A percentile compares a stretch with the other conserved stretches of the same genome.
Evolutionary conservation across 2,888 invertebrate genomes (phyloP).

Genomic region (Metalampra italica): DNA sequence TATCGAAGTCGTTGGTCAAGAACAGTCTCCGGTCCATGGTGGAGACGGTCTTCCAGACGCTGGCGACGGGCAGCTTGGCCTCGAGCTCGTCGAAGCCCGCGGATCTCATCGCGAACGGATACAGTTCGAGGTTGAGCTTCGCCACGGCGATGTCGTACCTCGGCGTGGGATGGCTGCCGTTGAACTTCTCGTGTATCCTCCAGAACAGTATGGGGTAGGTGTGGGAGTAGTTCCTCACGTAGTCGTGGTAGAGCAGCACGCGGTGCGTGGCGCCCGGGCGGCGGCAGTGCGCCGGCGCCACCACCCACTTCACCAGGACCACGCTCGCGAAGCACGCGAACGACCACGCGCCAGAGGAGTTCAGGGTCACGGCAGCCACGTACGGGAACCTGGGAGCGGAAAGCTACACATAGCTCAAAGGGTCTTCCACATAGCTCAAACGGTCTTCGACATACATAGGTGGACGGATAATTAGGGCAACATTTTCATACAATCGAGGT

Average conservation of each 20-base stretch:
- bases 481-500: too few relatives aligned
- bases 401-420: too few relatives aligned
- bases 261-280: conserved; percentile 41
- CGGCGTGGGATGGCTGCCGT: conserved; percentile 26
- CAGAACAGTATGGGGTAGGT: conserved; percentile 56
- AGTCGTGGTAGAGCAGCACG: conserved; percentile 50
- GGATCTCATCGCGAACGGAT: conserved; percentile 33
- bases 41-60: conserved; percentile 60
- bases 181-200: conserved; percentile 54
- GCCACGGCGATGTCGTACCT: conserved; percentile 60
- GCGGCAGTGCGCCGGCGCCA: conserved; percentile 61
- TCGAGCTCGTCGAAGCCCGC: conserved; percentile 37
- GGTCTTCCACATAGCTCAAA: too few relatives aligned
- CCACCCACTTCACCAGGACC: conserved; percentile 53
- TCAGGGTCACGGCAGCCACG: conserved; percentile 54
- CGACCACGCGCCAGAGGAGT: conserved; percentile 40
- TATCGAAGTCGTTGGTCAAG: conserved; percentile 54
- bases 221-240: conserved; percentile 40
- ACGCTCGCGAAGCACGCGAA: conserved; percentile 61
- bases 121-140: conserved; percentile 41
- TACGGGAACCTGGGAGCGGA: conserved; percentile 49
- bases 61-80: conserved; percentile 15
- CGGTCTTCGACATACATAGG: too few relatives aligned
- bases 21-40: conserved; percentile 57
- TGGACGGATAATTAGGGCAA: too few relatives aligned